A percentile compares a stretch with the other conserved stretches of the same genome.
Evolutionary conservation across 2,888 invertebrate species (phyloP).

Genomic region (Cybosia mesomella): DNA sequence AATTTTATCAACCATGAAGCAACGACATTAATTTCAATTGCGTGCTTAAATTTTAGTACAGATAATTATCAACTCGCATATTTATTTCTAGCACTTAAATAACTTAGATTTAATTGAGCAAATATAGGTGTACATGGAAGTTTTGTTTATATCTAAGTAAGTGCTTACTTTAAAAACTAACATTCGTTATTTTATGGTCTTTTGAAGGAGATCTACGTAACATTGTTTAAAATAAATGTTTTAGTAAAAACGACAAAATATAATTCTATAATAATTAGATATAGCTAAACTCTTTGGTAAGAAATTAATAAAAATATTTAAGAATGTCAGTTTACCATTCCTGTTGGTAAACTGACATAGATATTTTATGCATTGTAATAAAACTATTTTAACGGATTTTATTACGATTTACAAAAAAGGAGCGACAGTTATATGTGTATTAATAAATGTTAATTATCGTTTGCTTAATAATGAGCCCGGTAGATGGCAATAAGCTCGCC

Average conservation of each 20-base stretch:
- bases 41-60: no score
- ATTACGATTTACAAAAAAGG: no score
- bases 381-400: no score
- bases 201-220: slow-evolving; percentile 60
- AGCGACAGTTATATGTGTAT: no score
- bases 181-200: slow-evolving; percentile 44
- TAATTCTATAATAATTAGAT: neutral
- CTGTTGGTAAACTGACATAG: no score
- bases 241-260: neutral
- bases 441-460: no score
- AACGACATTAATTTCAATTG: no score
- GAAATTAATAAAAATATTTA: neutral
- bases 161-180: slow-evolving; percentile 14
- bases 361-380: no score
- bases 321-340: no score
- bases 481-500: no score
- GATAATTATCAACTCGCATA: slow-evolving; percentile 1
- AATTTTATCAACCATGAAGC: no score
- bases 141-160: slow-evolving; percentile 36
- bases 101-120: slow-evolving; percentile 69
- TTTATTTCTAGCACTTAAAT: slow-evolving; percentile 26
- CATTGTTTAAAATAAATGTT: neutral
- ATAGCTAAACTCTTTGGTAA: neutral
- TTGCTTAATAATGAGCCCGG: no score
- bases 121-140: slow-evolving; percentile 74